Base-by-base conservation (phyloP, 2,113 vertebrate genomes). In the Indicator indicator region DNA sequence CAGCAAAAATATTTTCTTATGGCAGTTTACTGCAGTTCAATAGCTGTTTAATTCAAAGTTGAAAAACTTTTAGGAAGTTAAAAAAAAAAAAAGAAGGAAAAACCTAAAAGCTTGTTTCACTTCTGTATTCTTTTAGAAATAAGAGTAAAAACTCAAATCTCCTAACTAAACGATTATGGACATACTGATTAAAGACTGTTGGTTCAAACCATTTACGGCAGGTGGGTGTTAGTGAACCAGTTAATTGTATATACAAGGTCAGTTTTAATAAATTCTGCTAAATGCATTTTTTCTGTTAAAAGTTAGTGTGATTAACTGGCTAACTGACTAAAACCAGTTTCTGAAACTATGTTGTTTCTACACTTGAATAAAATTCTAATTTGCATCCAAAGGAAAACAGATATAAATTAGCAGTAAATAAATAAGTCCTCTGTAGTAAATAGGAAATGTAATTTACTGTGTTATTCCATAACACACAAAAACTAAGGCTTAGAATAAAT, bases 291-390 rank as follows among this genome's bases (percentile, higher is more conserved):
- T 72, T 71, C 17, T 75, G n/a, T 67, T 88, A 40, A 30, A 87
- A 73, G 27, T 42, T 62, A 65, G 19, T 54, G 13, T 65, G 68
- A 75, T 75, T 86, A 60, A 83, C n/a, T 88, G 55, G 13, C 33
- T 88, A 33, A 15, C 18, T 73, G 50, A 63, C 52, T 90, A 32
- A 77, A 90, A 74, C 12, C 3, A 2, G 38, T 83, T 93, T 86
- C 55, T 91, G 38, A 89, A 91, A 27, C 59, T 73, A 10, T 42
- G 6, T 2, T 85, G 80, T 83, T 69, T 58, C 27, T 77, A 23
- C 59, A 55, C 24, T 92, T 83, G 58, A 86, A 59, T 90, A 73
- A 88, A 75, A 70, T 70, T 83, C 40, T 73, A 62, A 86, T 93
- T 80, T 92, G 9, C 42, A 78, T 92, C 2, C 1, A 71, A 55